Evolutionary conservation across 2,797 vertebrate genomes (phyloP), one percentile per base, ranked within the genome.

Genomic region (Poecile montanus): DNA sequence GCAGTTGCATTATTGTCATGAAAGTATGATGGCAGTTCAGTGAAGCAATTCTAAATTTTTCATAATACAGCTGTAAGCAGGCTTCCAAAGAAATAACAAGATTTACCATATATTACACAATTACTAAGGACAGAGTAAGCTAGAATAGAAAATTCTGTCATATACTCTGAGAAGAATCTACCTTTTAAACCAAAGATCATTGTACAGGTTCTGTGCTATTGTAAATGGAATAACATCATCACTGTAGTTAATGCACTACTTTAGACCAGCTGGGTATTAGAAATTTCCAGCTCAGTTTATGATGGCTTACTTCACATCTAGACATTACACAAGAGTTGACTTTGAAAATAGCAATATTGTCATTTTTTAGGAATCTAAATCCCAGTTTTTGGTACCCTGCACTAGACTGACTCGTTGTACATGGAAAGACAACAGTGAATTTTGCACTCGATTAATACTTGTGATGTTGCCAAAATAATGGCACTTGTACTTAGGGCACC

Each of bases 11-110:
- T 86, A 91, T 82, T 73, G 56, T 60, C 58, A 36, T 78, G 84
- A 83, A 61, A 93, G 50, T 58, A 77, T 34, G 72, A 85, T 10
- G 50, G 80, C 67, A 81, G 70, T 58, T 89, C 89, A 88, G 54
- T 89, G 92, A 93, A 85, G 87, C 88, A 89, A 78, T 85, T 71
- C 75, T 12, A 30, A 91, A 47, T 94, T 91, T 82, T 89, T 92
- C 58, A 36, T 88, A 71, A 93, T 77, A 61, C 38, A 44, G 72
- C 17, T 63, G 62, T 85, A 85, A 75, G 58, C 29, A 88, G 73
- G 53, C 51, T 93, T 91, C 36, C 54, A 89, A 92, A 88, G 57
- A 93, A 85, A 93, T 84, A 75, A 86, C 68, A 73, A 57, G 48
- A n/a, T 90, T 84, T 88, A 50, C 34, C 62, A 30, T 30, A 26